Percentiles rank a stretch among this genome's conserved stretches.
phyloP scores from a whole-genome alignment of 2,113 vertebrate species.

The Bambusicola thoracicus region DNA sequence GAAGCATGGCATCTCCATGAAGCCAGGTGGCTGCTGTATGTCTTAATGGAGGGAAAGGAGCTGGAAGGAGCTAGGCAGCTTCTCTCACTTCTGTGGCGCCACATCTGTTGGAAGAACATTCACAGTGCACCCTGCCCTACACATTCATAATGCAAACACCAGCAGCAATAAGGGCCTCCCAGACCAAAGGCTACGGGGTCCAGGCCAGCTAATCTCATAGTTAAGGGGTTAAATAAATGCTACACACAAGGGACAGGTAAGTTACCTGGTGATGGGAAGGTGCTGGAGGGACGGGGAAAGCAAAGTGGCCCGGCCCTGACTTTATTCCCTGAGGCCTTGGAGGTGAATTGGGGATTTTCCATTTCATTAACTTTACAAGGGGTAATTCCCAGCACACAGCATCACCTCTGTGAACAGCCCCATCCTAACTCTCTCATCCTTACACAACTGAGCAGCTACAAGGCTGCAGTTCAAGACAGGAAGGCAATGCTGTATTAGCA shows the following conservation, averaged over 20 bases:
- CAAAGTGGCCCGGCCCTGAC: background rate
- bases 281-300: background rate
- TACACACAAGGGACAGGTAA: background rate
- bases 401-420: background rate
- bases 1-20: accelerated
- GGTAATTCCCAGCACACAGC: slow-evolving; percentile 30
- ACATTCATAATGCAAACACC: background rate
- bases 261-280: background rate
- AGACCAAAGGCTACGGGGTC: background rate
- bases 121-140: background rate
- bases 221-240: background rate
- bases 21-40: background rate
- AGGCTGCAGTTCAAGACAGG: background rate
- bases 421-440: background rate
- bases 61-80: background rate
- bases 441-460: background rate
- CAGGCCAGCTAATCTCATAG: background rate
- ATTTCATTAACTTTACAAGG: slow-evolving; percentile 62
- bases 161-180: background rate
- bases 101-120: background rate
- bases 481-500: background rate
- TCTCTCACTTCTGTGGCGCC: background rate
- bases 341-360: slow-evolving; percentile 48
- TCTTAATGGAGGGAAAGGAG: background rate
- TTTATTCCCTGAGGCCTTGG: background rate